Conservation (phyloP, 2,797 vertebrate genomes). For the Sebastes variabilis region DNA sequence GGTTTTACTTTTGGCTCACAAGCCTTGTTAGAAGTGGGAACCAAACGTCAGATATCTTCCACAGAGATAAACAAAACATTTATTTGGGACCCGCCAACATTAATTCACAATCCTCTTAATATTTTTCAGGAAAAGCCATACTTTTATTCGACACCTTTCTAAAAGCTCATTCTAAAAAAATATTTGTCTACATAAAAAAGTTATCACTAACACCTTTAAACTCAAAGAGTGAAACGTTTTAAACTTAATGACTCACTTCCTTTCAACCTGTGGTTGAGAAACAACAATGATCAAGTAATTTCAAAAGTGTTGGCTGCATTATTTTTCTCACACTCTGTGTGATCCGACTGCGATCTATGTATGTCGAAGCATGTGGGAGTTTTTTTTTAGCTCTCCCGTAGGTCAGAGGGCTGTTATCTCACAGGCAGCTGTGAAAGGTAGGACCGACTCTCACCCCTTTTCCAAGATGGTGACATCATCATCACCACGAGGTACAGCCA, state of each 20-base stretch:
- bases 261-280: neutral
- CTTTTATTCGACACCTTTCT: too few species aligned
- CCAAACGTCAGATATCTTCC: too few species aligned
- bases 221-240: neutral
- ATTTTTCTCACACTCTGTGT: conserved; percentile 2
- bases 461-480: conserved; percentile 55
- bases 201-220: too few species aligned
- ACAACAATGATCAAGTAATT: neutral
- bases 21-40: too few species aligned
- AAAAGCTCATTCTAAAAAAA: too few species aligned
- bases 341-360: neutral
- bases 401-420: conserved; percentile 61
- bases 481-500: conserved; percentile 21
- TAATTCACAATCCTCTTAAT: too few species aligned
- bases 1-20: too few species aligned
- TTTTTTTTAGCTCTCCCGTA: neutral
- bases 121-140: too few species aligned
- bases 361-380: neutral
- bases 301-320: neutral
- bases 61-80: too few species aligned
- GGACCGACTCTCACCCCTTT: conserved; percentile 49
- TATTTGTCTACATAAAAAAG: too few species aligned
- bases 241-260: neutral
- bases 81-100: too few species aligned
- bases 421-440: conserved; percentile 71